Evolutionary conservation across 1,140 invertebrate genomes (phyloP).

Genomic region (Formica selysi): DNA sequence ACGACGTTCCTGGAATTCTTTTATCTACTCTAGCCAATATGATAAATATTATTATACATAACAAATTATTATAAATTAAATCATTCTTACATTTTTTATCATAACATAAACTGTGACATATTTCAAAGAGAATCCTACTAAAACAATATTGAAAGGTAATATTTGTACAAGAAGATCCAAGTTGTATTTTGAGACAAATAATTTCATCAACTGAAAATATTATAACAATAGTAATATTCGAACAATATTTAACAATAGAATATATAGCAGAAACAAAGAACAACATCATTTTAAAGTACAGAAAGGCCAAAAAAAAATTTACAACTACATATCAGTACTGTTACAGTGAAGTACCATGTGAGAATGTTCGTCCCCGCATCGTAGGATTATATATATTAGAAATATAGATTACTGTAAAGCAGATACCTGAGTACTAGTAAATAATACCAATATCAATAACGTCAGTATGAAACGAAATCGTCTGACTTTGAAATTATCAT

Average conservation of each 20-base stretch:
- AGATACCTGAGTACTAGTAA: constrained; percentile 13
- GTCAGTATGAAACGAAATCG: neutral
- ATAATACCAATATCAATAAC: neutral
- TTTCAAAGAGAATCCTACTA: neutral
- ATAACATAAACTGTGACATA: constrained; percentile 24
- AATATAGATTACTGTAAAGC: neutral
- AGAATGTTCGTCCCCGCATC: neutral
- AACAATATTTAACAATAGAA: constrained; percentile 1
- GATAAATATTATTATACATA: neutral
- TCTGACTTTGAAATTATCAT: neutral
- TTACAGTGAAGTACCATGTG: neutral
- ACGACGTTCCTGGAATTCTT: neutral
- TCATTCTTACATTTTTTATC: constrained; percentile 21
- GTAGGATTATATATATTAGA: neutral
- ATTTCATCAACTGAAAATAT: neutral
- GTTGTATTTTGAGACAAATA: neutral
- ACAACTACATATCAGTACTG: neutral
- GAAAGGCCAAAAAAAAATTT: neutral
- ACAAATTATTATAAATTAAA: neutral
- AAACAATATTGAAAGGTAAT: neutral
- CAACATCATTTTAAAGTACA: neutral
- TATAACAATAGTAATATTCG: neutral
- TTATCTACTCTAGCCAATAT: constrained; percentile 15
- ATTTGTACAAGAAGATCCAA: neutral
- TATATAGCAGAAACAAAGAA: neutral